phyloP scores from a whole-genome alignment of 1,140 invertebrate species.

The Pseudomyrmex concolor region DNA sequence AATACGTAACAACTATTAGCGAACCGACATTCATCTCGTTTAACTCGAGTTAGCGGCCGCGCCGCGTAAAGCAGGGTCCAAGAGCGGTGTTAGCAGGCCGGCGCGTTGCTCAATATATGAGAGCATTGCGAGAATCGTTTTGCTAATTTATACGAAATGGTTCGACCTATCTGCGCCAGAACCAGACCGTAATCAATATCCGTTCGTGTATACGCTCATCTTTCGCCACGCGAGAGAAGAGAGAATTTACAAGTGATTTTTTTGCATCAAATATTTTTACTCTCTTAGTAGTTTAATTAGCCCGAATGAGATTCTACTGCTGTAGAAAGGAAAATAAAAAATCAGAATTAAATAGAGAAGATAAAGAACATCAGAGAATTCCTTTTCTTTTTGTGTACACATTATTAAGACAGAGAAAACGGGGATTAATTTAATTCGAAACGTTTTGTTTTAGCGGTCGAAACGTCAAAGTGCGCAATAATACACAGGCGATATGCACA shows the following conservation, averaged over 20 bases:
- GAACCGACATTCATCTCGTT: slow-evolving; percentile 82
- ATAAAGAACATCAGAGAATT: no score
- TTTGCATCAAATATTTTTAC: background rate
- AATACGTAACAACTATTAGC: slow-evolving; percentile 83
- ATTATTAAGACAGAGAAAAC: slow-evolving; percentile 5
- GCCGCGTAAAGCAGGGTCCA: slow-evolving; percentile 71
- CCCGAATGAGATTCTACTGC: background rate
- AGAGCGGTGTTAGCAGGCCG: slow-evolving; percentile 69
- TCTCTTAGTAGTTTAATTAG: no score
- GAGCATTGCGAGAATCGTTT: slow-evolving; percentile 70
- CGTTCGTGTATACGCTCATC: slow-evolving; percentile 31
- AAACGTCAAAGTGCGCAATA: slow-evolving; percentile 77
- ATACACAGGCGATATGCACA: slow-evolving; percentile 72
- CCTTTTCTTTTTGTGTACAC: background rate
- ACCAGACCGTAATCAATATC: slow-evolving; percentile 68
- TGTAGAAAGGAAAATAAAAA: background rate
- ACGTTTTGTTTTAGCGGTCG: slow-evolving; percentile 66
- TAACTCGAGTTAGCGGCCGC: slow-evolving; percentile 80
- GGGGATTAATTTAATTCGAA: slow-evolving; percentile 69
- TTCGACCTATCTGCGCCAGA: slow-evolving; percentile 60
- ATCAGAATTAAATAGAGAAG: background rate
- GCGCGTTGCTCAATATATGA: slow-evolving; percentile 74
- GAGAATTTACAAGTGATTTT: background rate
- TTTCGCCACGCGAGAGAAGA: background rate
- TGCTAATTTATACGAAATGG: slow-evolving; percentile 75